These are phyloP conservation scores for Petrophora chlorosata DNA, from an alignment of 2,888 invertebrate genomes.

Conservation along the genomic window DNA sequence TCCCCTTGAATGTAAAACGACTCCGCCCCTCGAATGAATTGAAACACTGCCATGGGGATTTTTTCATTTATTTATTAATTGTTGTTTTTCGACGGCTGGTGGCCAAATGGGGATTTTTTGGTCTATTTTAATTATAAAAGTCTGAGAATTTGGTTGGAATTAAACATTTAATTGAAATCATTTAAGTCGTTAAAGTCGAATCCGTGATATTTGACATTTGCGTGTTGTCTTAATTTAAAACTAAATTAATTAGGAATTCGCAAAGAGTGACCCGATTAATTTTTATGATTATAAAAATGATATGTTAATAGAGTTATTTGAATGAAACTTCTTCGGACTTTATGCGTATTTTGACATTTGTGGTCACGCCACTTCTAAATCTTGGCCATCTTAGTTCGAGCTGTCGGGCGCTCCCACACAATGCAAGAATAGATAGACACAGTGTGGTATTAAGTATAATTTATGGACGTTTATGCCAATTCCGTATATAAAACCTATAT, in stretches of 20 bases:
- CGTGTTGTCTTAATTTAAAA: slow-evolving; percentile 18
- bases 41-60: slow-evolving; percentile 72
- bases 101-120: slow-evolving; percentile 49
- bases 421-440: slow-evolving; percentile 43
- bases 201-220: slow-evolving; percentile 18
- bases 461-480: slow-evolving; percentile 42
- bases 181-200: slow-evolving; percentile 6
- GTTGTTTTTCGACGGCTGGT: slow-evolving; percentile 74
- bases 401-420: slow-evolving; percentile 49
- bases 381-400: slow-evolving; percentile 56
- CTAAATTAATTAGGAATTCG: slow-evolving; percentile 28
- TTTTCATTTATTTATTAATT: slow-evolving; percentile 78
- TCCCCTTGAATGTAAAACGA: slow-evolving; percentile 83
- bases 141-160: slow-evolving; percentile 26
- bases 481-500: slow-evolving; percentile 34
- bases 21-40: slow-evolving; percentile 80
- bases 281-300: slow-evolving; percentile 32
- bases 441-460: slow-evolving; percentile 48
- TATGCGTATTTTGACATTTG: slow-evolving; percentile 56
- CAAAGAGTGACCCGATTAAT: slow-evolving; percentile 30
- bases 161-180: slow-evolving; percentile 31
- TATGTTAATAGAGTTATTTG: slow-evolving; percentile 44
- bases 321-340: slow-evolving; percentile 40
- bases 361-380: slow-evolving; percentile 57
- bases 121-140: slow-evolving; percentile 37